Evolutionary conservation across 1,140 invertebrate species (phyloP).

Genomic region (Drosophila subobscura): DNA sequence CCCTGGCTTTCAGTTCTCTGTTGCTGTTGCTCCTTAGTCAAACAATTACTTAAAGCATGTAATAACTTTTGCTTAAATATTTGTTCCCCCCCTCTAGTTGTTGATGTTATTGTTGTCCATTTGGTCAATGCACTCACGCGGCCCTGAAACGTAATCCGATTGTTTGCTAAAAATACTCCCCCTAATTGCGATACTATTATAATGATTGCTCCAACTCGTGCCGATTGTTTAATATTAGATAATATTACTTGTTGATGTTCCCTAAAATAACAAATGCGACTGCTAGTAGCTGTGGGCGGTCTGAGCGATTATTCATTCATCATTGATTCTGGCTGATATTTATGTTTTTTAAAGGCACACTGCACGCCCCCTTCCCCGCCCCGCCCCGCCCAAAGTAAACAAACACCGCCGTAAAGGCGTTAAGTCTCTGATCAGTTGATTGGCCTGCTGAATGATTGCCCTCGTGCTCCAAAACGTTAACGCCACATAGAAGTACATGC

Average conservation of each 20-base stretch:
- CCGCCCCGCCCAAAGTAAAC: constrained; percentile 15
- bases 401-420: constrained; percentile 30
- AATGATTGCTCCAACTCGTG: constrained; percentile 4
- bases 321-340: constrained; percentile 6
- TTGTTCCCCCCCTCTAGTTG: constrained; percentile 31
- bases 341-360: constrained; percentile 15
- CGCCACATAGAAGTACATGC: constrained; percentile 1
- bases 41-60: constrained; percentile 35
- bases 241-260: constrained; percentile 16
- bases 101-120: constrained; percentile 20
- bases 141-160: constrained; percentile 26
- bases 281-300: background rate
- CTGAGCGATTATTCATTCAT: constrained; percentile 28
- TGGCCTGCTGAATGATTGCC: constrained; percentile 28
- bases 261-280: constrained; percentile 17
- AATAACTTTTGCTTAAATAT: constrained; percentile 44
- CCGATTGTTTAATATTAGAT: constrained; percentile 6
- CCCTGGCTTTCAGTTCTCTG: constrained; percentile 31
- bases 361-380: too few species aligned
- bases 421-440: constrained; percentile 42
- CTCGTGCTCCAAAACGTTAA: constrained; percentile 10
- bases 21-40: constrained; percentile 26
- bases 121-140: constrained; percentile 44
- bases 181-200: background rate
- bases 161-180: constrained; percentile 1